Base-by-base conservation (phyloP, 1,140 invertebrate species). In the Parasteatoda tepidariorum region DNA sequence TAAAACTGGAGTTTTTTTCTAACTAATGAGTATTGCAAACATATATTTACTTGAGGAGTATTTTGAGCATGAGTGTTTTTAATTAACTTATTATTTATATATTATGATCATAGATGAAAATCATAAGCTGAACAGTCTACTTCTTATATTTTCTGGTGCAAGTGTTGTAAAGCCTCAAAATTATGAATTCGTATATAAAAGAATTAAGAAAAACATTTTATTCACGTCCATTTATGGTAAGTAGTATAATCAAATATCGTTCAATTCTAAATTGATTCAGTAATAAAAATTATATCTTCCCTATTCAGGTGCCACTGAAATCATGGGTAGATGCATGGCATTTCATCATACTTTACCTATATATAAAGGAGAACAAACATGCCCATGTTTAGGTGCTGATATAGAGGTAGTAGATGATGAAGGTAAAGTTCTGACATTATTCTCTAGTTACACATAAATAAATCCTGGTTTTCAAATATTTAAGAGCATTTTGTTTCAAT, bases 271-370 rank as follows among this genome's bases (percentile, higher is more conserved):
- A n/a, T n/a, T n/a, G n/a, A n/a, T n/a, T n/a, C n/a, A n/a, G n/a
- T n/a, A n/a, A n/a, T n/a, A n/a, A n/a, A n/a, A n/a, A n/a, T n/a
- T n/a, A n/a, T n/a, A n/a, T n/a, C n/a, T n/a, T n/a, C n/a, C 3
- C n/a, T 30, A n/a, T 5, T 34, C 57, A 82, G 78, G 67, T 9
- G 70, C 24, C 0, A 82, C 67, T n/a, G 78, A 82, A 48, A 5
- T 62, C 91, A 11, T 92, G 92, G 22, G 92, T 92, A 87, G 92
- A 92, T 59, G 91, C 92, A 79, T 91, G 90, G 5, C 92, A 91
- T 87, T 93, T 92, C 87, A 82, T 22, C 31, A 18, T 11, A 13
- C 67, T 30, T 70, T 82, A 7, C 66, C 66, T 1, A 62, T 82
- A 15, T 54, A 82, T 18, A 71, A 54, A 71, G 78, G 78, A 7